A percentile compares a stretch with the other conserved stretches of the same genome.
These are phyloP conservation scores for Hyphantria cunea DNA, from an alignment of 1,140 invertebrate species.

Conservation along the genomic window DNA sequence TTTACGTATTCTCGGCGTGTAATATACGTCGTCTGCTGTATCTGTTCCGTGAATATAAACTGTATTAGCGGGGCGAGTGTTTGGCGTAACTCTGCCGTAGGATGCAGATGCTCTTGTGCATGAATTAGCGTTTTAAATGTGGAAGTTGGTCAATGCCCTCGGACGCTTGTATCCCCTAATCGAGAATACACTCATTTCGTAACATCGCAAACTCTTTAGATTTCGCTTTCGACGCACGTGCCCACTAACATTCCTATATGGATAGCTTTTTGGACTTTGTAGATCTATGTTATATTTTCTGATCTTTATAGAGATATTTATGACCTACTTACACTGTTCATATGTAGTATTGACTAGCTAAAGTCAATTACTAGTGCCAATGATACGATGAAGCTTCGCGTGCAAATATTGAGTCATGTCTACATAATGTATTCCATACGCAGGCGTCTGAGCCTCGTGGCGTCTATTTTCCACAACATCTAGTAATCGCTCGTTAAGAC, in stretches of 20 bases:
- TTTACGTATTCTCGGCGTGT: slow-evolving; percentile 63
- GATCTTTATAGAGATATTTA: slow-evolving; percentile 49
- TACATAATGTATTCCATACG: slow-evolving; percentile 62
- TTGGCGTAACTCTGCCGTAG: slow-evolving; percentile 52
- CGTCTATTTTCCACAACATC: slow-evolving; percentile 32
- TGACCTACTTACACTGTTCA: slow-evolving; percentile 50
- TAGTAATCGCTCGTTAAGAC: slow-evolving; percentile 40
- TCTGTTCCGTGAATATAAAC: slow-evolving; percentile 61
- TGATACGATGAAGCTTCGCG: too few species aligned
- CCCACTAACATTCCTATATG: slow-evolving; percentile 42
- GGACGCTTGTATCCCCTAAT: slow-evolving; percentile 61
- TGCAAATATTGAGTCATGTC: slow-evolving; percentile 53
- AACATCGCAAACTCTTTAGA: slow-evolving; percentile 53
- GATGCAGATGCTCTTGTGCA: slow-evolving; percentile 69
- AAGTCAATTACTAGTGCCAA: too few species aligned
- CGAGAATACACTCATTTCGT: slow-evolving; percentile 63
- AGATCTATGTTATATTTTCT: slow-evolving; percentile 30
- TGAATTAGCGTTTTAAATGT: slow-evolving; percentile 75
- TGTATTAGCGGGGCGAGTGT: slow-evolving; percentile 43
- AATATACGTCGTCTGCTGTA: slow-evolving; percentile 36
- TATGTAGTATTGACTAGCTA: too few species aligned
- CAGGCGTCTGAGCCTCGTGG: slow-evolving; percentile 41
- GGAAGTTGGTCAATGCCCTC: slow-evolving; percentile 76
- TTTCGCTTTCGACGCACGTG: slow-evolving; percentile 61
- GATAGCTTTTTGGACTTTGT: slow-evolving; percentile 47